A percentile compares a stretch with the other conserved stretches of the same genome.
Evolutionary conservation across 2,888 invertebrate genomes (phyloP).

Genomic region (Cheilosia scutellata): DNA sequence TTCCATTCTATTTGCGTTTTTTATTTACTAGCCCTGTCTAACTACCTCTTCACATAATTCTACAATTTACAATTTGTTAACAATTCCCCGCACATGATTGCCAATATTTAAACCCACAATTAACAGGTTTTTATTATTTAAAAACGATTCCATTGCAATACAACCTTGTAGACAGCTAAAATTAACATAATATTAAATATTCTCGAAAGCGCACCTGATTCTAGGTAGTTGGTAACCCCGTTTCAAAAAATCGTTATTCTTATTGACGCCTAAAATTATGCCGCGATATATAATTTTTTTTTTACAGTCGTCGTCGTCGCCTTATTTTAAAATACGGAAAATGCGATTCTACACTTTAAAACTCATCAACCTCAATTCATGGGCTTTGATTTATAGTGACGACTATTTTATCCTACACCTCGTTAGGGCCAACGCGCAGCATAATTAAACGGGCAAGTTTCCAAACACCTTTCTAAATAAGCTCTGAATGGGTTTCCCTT

Average conservation of each 20-base stretch:
- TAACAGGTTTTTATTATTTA: not conserved
- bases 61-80: conserved; percentile 19
- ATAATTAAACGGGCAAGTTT: conserved; percentile 54
- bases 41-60: not conserved
- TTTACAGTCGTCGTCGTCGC: not conserved
- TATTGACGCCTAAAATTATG: conserved; percentile 36
- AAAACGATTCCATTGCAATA: not conserved
- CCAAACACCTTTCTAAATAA: conserved; percentile 63
- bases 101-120: conserved; percentile 14
- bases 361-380: conserved; percentile 60
- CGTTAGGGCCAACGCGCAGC: conserved; percentile 33
- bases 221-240: conserved; percentile 8
- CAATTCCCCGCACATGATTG: not conserved
- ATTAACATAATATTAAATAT: not conserved
- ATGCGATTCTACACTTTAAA: conserved; percentile 72
- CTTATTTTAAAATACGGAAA: not conserved
- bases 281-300: not conserved
- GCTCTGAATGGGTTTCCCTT: conserved; percentile 4
- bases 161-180: not conserved
- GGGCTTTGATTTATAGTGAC: conserved; percentile 35
- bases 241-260: not conserved
- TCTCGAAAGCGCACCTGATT: not conserved
- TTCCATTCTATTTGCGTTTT: conserved; percentile 24
- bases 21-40: conserved; percentile 11
- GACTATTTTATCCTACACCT: conserved; percentile 54